phyloP scores from a whole-genome alignment of 2,797 vertebrate genomes.

The Pyrrhura leucotis region DNA sequence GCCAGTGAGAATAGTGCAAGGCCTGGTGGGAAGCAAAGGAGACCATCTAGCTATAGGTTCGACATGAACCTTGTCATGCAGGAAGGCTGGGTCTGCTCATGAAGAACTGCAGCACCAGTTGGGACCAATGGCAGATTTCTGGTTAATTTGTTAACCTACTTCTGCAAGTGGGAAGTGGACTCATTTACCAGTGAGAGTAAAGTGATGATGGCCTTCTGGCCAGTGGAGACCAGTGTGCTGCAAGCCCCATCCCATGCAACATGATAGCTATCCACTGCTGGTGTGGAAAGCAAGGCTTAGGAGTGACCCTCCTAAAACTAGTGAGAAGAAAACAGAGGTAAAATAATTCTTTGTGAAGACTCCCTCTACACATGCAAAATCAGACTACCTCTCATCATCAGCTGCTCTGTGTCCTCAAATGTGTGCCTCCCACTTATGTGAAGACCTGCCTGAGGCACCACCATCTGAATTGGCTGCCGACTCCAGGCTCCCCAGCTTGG shows the following conservation, averaged over 20 bases:
- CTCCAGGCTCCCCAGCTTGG: not conserved
- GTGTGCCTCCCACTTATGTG: accelerated
- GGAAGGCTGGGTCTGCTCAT: not conserved
- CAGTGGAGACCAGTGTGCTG: not conserved
- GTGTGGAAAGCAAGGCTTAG: not conserved
- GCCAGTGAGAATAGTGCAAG: not conserved
- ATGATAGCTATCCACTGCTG: accelerated
- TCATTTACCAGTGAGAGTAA: not conserved
- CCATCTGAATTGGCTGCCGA: not conserved
- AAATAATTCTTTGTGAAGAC: not conserved
- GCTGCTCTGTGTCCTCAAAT: not conserved
- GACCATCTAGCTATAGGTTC: not conserved
- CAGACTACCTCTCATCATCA: not conserved
- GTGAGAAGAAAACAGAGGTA: not conserved
- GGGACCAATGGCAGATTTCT: not conserved
- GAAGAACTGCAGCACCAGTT: not conserved
- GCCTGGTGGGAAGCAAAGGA: not conserved
- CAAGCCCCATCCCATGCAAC: not conserved
- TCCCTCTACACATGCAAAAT: not conserved
- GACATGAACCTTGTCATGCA: accelerated
- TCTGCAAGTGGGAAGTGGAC: not conserved
- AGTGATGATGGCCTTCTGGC: not conserved
- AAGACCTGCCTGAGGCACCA: not conserved
- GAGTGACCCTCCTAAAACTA: not conserved
- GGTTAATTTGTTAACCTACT: not conserved